Conservation (phyloP, 1,140 invertebrate species). For the Drosophila rufa region DNA sequence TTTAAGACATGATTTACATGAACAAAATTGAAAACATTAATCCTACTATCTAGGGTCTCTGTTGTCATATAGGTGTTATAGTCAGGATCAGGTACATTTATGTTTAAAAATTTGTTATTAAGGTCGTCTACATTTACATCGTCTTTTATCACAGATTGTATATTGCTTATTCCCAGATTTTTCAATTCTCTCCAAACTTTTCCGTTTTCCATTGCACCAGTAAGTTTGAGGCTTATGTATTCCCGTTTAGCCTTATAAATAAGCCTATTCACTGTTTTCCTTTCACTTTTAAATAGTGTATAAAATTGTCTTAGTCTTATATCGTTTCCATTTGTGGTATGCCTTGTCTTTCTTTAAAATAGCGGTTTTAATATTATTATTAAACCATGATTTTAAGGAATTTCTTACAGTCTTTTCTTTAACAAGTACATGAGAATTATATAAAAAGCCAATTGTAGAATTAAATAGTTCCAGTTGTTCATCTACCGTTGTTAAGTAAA, state of each 20-base stretch:
- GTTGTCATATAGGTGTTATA: background rate
- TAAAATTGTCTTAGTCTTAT: no score
- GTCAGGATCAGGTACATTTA: background rate
- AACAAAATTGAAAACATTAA: background rate
- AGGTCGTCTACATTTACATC: background rate
- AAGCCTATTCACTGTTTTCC: background rate
- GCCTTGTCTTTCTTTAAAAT: no score
- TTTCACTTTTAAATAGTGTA: background rate
- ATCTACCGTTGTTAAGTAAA: no score
- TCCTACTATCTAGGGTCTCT: background rate
- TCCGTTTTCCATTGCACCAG: no score
- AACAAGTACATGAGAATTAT: no score
- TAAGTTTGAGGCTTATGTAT: background rate
- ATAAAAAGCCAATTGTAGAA: no score
- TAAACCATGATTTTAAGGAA: no score
- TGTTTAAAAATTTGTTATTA: background rate
- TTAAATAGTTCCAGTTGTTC: no score
- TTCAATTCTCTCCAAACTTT: background rate
- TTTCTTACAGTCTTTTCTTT: no score
- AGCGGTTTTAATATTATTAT: no score
- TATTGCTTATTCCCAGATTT: background rate
- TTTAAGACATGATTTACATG: background rate
- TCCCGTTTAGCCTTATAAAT: background rate
- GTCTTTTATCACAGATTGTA: background rate
- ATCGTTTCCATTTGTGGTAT: no score